Evolutionary conservation across 1,140 invertebrate species (phyloP), one percentile per base, ranked within the genome.

Genomic region (Sitophilus oryzae): DNA sequence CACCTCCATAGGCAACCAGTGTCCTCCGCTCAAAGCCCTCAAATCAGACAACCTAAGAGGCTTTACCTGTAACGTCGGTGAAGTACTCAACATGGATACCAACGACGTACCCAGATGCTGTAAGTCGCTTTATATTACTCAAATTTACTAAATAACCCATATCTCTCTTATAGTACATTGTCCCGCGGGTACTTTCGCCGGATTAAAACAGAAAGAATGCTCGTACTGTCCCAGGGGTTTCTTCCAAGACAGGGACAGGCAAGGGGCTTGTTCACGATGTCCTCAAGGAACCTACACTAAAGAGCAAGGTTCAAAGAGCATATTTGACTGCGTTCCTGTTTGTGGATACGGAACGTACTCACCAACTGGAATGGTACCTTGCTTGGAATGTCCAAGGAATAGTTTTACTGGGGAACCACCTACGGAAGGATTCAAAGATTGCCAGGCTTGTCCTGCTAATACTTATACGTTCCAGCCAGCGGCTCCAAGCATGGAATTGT

Each of bases 261-360:
- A 95, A 79, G 90, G 89, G 1, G 78, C 83, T 1, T 94, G 92
- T 68, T 74, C 89, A 14, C 82, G 84, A 51, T 99, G 96, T 75
- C 93, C 93, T 1, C 81, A 86, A 63, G 89, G 89, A 52, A 96
- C 88, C 5, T 97, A 93, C 64, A 99, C 96, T 0, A 80, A 83
- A 65, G 88, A 93, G 74, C 84, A 94, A 76, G 93, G 93, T 25
- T 89, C 88, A 0, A 93, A 93, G 68, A 81, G 82, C 47, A 75
- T 89, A 18, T 77, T 81, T 21, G 89, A 91, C 61, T 94, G 91
- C 71, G 78, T 93, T 50, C 92, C 94, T 5, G 93, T 96, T 22
- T 98, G 94, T 69, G 94, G 94, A 6, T 95, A 89, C 69, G 94
- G 94, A 57, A 97, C 93, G 20, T 97, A 93, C 71, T 96, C 92